Base-by-base conservation (phyloP, 1,140 invertebrate species). In the Drosophila pallidifrons region DNA sequence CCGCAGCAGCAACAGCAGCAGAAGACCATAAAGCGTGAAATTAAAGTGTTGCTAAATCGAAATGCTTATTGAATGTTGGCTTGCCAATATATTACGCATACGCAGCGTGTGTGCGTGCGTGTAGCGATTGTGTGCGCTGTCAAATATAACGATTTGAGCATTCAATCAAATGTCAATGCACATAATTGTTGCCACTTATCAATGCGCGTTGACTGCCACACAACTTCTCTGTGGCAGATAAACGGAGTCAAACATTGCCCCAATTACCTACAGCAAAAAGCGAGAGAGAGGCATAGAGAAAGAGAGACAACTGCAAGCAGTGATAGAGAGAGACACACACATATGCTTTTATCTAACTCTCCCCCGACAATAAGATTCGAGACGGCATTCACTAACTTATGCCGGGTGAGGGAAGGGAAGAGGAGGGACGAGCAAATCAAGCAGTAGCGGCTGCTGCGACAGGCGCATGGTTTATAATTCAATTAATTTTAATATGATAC, bases 401-500 rank as follows among this genome's bases (percentile, higher is more conserved):
- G 49, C 68, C 38, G 32, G 46, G 15, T 20, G 47, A 28, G 47
- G 35, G 46, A 35, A 52, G 16, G 20, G 13, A 1, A 11, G 32
- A 16, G 30, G 30, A 35, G 13, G 32, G 10, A 3, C n/a, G 8
- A 11, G 52, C 3, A 28, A 35, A 35, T 16, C 5, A n/a, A 30
- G 51, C 51, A 25, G 41, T 13, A 13, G 32, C 59, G 16, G 38
- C 57, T 60, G 63, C 38, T 74, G 38, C 60, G 55, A 20, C 71
- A 77, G 66, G 58, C 63, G 46, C 61, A 67, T 69, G 54, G 63
- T 68, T 82, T 80, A 71, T 89, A 88, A 89, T 88, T 88, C 63
- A 88, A 88, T 88, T 88, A 89, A 76, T 81, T 88, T 79, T 80
- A 82, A 88, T 87, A 67, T 65, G 79, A 87, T 87, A 82, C 66